Conservation (phyloP, 2,113 vertebrate species). For the Carlito syrichta region DNA sequence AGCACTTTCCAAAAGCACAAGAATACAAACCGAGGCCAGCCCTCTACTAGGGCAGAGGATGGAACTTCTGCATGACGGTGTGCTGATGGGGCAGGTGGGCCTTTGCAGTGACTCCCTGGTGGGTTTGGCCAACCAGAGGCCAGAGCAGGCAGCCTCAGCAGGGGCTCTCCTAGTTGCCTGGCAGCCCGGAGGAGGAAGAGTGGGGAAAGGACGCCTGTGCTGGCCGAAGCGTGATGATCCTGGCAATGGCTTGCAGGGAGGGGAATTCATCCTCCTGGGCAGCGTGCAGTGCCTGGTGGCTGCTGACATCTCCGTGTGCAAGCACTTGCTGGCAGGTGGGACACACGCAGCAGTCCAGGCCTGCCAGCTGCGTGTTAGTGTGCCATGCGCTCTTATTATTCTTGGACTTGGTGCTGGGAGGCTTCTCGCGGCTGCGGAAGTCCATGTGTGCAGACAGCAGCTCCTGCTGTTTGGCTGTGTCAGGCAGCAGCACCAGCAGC, state of each 20-base stretch:
- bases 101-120: not conserved
- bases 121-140: not conserved
- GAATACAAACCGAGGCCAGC: not conserved
- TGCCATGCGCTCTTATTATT: constrained; percentile 93
- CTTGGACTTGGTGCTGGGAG: constrained; percentile 82
- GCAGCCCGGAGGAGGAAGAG: constrained; percentile 44
- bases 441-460: constrained; percentile 92
- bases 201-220: not conserved
- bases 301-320: constrained; percentile 88
- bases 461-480: constrained; percentile 95
- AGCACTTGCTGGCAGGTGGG: constrained; percentile 95
- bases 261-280: constrained; percentile 92
- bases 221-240: constrained; percentile 87
- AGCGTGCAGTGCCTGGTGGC: constrained; percentile 92
- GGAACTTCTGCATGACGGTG: not conserved
- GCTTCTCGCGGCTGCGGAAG: constrained; percentile 85
- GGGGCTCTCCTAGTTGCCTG: constrained; percentile 14
- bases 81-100: not conserved
- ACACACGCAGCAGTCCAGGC: constrained; percentile 93
- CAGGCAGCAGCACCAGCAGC: constrained; percentile 93
- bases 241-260: constrained; percentile 93
- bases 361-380: constrained; percentile 72
- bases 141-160: not conserved
- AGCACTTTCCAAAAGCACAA: not conserved
- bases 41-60: not conserved